Evolutionary conservation across 2,113 vertebrate species (phyloP).

Genomic region (Cromileptes altivelis): DNA sequence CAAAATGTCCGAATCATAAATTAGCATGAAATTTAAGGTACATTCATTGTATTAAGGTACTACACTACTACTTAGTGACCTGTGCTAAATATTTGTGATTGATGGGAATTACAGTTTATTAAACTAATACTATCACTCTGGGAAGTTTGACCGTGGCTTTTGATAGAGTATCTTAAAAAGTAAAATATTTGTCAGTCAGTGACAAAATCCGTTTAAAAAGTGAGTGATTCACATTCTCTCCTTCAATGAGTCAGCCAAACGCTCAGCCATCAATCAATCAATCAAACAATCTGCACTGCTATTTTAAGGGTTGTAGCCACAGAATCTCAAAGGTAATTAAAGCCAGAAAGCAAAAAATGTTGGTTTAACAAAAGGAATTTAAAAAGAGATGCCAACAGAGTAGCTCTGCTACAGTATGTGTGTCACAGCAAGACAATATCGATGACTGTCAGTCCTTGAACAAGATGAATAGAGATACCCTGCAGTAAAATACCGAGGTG

Average conservation of each 20-base stretch:
- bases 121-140: background rate
- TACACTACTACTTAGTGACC: too few relatives aligned
- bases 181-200: background rate
- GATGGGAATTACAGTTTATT: background rate
- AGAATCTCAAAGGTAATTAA: constrained; percentile 3
- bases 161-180: background rate
- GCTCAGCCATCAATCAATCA: constrained; percentile 6
- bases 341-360: background rate
- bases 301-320: background rate
- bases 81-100: background rate
- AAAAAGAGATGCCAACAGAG: background rate
- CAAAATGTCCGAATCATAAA: background rate
- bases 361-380: background rate
- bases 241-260: constrained; percentile 18
- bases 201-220: constrained; percentile 6
- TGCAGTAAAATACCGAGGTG: constrained; percentile 46
- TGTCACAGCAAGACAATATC: constrained; percentile 21
- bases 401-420: background rate
- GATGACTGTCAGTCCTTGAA: constrained; percentile 50
- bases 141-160: background rate
- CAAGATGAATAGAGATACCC: constrained; percentile 43
- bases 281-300: background rate
- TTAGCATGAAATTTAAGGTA: background rate
- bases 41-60: background rate
- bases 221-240: constrained; percentile 6